phyloP scores from a whole-genome alignment of 2,797 vertebrate genomes.

The Cetoscarus ocellatus region DNA sequence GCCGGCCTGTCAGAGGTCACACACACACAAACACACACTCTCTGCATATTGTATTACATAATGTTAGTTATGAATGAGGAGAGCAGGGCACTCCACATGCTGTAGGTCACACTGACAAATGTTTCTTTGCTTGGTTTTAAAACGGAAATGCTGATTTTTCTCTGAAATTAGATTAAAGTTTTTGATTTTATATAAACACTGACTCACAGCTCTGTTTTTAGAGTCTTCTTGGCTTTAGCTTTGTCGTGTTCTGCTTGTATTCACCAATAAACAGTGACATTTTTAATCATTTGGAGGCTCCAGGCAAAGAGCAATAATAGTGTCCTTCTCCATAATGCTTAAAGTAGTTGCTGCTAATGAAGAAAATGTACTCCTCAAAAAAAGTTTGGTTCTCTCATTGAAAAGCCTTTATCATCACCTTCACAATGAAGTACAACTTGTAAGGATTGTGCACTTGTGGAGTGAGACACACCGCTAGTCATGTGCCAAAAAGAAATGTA shows the following conservation, averaged over 20 bases:
- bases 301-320: too few species aligned
- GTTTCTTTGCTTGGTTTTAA: not conserved
- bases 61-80: constrained; percentile 56
- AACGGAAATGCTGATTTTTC: not conserved
- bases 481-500: too few species aligned
- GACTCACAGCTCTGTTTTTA: not conserved
- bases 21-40: not conserved
- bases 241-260: not conserved
- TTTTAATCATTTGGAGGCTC: too few species aligned
- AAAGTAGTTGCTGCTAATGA: too few species aligned
- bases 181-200: not conserved
- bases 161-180: not conserved
- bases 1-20: constrained; percentile 49
- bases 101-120: not conserved
- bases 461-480: too few species aligned
- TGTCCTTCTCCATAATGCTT: too few species aligned
- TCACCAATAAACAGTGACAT: too few species aligned
- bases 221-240: not conserved
- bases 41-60: constrained; percentile 54
- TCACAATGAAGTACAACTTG: too few species aligned
- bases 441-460: too few species aligned
- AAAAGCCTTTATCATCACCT: too few species aligned
- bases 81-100: constrained; percentile 1
- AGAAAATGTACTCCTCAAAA: too few species aligned
- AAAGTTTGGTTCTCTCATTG: too few species aligned